Evolutionary conservation across 2,888 invertebrate species (phyloP), one percentile per base, ranked within the genome.

Genomic region (Ferdinandea cuprea): DNA sequence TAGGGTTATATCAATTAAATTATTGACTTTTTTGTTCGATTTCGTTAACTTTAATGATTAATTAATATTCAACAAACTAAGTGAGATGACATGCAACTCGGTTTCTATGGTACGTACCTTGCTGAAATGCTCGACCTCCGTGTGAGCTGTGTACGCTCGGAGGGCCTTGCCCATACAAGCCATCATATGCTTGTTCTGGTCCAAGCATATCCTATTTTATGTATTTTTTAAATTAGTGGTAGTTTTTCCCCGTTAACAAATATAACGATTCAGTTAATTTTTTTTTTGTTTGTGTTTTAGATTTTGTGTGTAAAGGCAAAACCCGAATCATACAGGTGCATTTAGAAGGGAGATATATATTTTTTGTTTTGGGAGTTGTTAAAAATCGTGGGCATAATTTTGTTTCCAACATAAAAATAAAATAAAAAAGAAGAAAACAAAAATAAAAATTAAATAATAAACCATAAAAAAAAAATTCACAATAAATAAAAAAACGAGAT

Each of bases 181-280:
- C 96, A 91, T 97, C 97, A 93, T 97, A 98, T 89, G 96, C 95
- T 92, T 97, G 97, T 91, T 97, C 97, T 88, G 96, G 95, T 90
- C 98, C 96, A 97, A 94, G 90, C 91, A 91, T 91, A 89, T 91
- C 91, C 90, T 91, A 88, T 87, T 87, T 83, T 87, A 72, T 78
- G 73, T 78, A 79, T 81, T 74, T 85, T 80, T 71, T 65, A 50
- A 77, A 78, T 86, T 76, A 85, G 69, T 79, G 52, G 79, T 74
- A 66, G 59, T 63, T 69, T 73, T 63, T 25, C 37, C 68, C 77
- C 76, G 40, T 77, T 66, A 74, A 84, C 73, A 73, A 85, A 69
- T 69, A 68, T 76, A 78, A 76, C 74, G 73, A 84, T 79, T 79
- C 63, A 66, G 69, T 72, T 72, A 72, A 72, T 66, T 71, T 61